A percentile compares a stretch with the other conserved stretches of the same genome.
Conservation (phyloP, 2,113 vertebrate genomes). For the Morone saxatilis region DNA sequence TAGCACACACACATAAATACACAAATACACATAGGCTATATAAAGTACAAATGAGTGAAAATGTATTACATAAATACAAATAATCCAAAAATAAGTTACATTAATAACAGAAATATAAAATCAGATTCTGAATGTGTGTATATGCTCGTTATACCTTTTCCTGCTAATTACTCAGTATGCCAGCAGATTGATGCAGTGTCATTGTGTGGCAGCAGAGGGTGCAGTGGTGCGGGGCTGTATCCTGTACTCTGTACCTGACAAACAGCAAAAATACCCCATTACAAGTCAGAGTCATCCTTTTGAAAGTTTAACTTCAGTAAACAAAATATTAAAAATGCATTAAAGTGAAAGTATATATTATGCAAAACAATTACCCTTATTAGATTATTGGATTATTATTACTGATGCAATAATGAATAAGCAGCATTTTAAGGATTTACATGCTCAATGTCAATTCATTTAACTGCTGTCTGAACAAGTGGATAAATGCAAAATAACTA, state of each 20-base stretch:
- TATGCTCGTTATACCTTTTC: background rate
- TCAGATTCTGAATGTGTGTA: background rate
- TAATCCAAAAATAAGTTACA: background rate
- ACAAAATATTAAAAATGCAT: too few species aligned
- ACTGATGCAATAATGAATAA: background rate
- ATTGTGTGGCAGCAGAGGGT: constrained; percentile 38
- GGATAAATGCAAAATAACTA: background rate
- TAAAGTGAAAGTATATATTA: background rate
- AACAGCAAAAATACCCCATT: background rate
- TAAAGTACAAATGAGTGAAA: background rate
- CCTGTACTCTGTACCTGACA: background rate
- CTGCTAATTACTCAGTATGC: background rate
- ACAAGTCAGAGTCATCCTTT: background rate
- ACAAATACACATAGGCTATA: background rate
- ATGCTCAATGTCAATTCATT: background rate
- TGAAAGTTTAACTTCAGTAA: background rate
- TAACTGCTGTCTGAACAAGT: background rate
- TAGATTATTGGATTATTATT: background rate
- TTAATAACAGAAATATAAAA: background rate
- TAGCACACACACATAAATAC: background rate
- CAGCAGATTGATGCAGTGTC: background rate
- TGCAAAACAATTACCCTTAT: background rate
- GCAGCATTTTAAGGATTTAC: background rate
- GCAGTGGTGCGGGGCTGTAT: constrained; percentile 23
- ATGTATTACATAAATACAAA: background rate